phyloP scores from a whole-genome alignment of 1,140 invertebrate genomes.

The Nylanderia fulva region DNA sequence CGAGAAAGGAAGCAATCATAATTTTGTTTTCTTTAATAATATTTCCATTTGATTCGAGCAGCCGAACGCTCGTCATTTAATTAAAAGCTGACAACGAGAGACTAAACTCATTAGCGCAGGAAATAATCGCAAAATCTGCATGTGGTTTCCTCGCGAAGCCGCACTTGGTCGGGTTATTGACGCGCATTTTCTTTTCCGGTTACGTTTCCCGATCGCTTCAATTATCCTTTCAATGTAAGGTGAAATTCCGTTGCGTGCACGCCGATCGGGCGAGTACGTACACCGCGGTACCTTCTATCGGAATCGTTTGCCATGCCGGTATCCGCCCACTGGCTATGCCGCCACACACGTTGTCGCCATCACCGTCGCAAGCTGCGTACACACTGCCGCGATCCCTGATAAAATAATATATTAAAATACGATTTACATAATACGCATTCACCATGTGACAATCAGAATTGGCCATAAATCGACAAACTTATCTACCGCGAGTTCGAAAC shows the following conservation, averaged over 20 bases:
- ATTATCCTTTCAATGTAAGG: slow-evolving; percentile 56
- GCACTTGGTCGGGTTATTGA: background rate
- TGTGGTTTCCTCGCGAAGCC: background rate
- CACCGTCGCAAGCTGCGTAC: slow-evolving; percentile 32
- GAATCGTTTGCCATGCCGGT: slow-evolving; percentile 22
- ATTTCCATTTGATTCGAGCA: background rate
- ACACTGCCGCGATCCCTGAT: background rate
- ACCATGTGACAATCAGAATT: background rate
- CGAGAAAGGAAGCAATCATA: background rate
- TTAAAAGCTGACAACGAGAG: background rate
- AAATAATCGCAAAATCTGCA: slow-evolving; percentile 2
- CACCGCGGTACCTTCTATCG: background rate
- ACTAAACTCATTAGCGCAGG: background rate
- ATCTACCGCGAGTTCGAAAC: background rate
- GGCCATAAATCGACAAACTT: background rate
- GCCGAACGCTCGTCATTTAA: background rate
- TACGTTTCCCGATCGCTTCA: slow-evolving; percentile 15
- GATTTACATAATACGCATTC: background rate
- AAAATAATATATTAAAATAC: slow-evolving; percentile 17
- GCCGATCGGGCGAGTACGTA: slow-evolving; percentile 22
- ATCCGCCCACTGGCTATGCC: slow-evolving; percentile 68
- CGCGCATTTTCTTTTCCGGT: slow-evolving; percentile 6
- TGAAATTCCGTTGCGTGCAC: slow-evolving; percentile 42
- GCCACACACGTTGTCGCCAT: slow-evolving; percentile 48
- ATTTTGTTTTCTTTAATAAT: slow-evolving; percentile 9